These are phyloP conservation scores for Cydia strobilella DNA, from an alignment of 1,140 invertebrate genomes.

Conservation along the genomic window DNA sequence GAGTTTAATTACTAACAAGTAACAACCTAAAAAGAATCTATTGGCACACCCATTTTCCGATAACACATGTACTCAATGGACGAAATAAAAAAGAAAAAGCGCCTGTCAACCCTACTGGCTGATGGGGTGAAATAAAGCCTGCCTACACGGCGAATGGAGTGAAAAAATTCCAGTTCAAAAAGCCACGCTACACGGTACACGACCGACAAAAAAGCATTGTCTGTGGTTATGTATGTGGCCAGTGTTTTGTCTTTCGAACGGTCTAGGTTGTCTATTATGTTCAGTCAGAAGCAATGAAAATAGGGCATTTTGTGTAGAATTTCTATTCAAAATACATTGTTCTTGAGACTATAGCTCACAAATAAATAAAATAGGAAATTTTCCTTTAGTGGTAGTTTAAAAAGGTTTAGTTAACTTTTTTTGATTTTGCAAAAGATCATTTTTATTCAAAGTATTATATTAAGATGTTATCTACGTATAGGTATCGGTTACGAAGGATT, in stretches of 20 bases:
- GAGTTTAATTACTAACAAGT: not conserved
- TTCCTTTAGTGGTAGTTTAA: too few species aligned
- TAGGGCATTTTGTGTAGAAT: not conserved
- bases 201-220: conserved; percentile 66
- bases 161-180: conserved; percentile 77
- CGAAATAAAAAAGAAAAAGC: conserved; percentile 14
- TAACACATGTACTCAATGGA: conserved; percentile 2
- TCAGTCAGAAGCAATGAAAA: not conserved
- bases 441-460: too few species aligned
- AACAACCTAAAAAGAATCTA: not conserved
- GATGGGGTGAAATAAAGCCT: conserved; percentile 62
- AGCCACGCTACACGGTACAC: conserved; percentile 49
- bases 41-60: not conserved
- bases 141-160: conserved; percentile 61
- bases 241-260: conserved; percentile 40
- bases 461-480: not conserved
- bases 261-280: not conserved
- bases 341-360: too few species aligned
- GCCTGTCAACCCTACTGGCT: conserved; percentile 53
- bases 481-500: not conserved
- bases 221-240: conserved; percentile 52
- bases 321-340: too few species aligned
- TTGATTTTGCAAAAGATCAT: too few species aligned
- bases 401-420: too few species aligned
- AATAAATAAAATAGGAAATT: too few species aligned